Evolutionary conservation across 2,113 vertebrate genomes (phyloP).

Genomic region (Riparia riparia): DNA sequence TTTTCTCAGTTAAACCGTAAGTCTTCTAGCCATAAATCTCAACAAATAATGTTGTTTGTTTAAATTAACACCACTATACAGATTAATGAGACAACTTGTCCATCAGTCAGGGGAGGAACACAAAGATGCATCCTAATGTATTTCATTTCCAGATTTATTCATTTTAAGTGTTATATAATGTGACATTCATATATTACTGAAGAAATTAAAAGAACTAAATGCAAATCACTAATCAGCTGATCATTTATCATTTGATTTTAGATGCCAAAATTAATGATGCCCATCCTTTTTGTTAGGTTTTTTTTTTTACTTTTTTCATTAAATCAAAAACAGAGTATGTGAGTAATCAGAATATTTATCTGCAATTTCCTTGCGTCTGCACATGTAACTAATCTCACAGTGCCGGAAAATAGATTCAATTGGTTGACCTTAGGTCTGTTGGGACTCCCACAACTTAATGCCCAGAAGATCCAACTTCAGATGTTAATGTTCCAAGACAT

Average conservation of each 20-base stretch:
- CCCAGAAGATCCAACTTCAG: background rate
- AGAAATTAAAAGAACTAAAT: constrained; percentile 66
- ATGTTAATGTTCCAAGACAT: background rate
- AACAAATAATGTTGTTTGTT: constrained; percentile 56
- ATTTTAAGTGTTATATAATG: constrained; percentile 62
- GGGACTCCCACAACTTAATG: constrained; percentile 3
- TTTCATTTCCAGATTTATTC: constrained; percentile 64
- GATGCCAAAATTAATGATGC: constrained; percentile 65
- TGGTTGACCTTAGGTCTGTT: background rate
- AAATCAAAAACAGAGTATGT: constrained; percentile 16
- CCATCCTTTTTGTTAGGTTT: constrained; percentile 54
- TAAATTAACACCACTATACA: constrained; percentile 56
- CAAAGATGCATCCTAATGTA: constrained; percentile 61
- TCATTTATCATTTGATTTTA: constrained; percentile 72
- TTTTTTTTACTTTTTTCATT: constrained; percentile 21
- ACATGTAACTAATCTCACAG: background rate
- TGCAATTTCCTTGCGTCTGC: background rate
- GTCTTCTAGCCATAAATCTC: constrained; percentile 54
- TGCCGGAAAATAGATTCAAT: background rate
- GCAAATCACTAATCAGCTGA: constrained; percentile 59
- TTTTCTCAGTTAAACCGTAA: constrained; percentile 25
- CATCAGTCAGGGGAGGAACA: constrained; percentile 46
- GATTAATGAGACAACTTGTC: constrained; percentile 71
- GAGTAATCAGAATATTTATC: constrained; percentile 10
- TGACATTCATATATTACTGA: constrained; percentile 73